A percentile compares a stretch with the other conserved stretches of the same genome.
Conservation (phyloP, 2,113 vertebrate genomes). For the Pholis gunnellus region DNA sequence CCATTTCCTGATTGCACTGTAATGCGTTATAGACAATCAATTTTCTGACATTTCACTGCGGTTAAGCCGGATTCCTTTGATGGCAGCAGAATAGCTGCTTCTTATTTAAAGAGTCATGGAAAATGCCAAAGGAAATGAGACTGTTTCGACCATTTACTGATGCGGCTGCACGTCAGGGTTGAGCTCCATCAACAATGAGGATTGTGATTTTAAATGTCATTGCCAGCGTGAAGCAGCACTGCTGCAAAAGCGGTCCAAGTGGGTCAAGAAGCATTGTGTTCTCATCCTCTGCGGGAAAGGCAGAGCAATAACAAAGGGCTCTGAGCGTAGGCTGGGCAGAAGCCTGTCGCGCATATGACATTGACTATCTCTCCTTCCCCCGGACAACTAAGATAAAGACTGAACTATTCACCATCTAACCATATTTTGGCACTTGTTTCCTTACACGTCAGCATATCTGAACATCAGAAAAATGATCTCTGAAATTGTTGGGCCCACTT, state of each 20-base stretch:
- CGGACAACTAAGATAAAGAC: background rate
- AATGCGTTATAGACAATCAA: background rate
- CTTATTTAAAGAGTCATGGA: background rate
- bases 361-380: slow-evolving; percentile 15
- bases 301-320: slow-evolving; percentile 39
- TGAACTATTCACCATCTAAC: background rate
- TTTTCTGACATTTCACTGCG: background rate
- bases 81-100: background rate
- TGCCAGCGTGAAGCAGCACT: slow-evolving; percentile 42
- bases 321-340: background rate
- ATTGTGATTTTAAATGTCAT: slow-evolving; percentile 73
- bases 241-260: slow-evolving; percentile 51
- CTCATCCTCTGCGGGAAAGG: slow-evolving; percentile 51
- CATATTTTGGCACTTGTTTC: background rate
- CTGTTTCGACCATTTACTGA: slow-evolving; percentile 44
- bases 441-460: background rate
- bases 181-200: slow-evolving; percentile 59
- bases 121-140: slow-evolving; percentile 24
- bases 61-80: background rate
- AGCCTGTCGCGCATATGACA: background rate
- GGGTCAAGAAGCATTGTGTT: slow-evolving; percentile 67
- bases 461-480: background rate
- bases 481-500: background rate
- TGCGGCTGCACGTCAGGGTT: slow-evolving; percentile 40
- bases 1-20: background rate